Base-by-base conservation (phyloP, 2,113 vertebrate genomes). In the Uropsilus gracilis region DNA sequence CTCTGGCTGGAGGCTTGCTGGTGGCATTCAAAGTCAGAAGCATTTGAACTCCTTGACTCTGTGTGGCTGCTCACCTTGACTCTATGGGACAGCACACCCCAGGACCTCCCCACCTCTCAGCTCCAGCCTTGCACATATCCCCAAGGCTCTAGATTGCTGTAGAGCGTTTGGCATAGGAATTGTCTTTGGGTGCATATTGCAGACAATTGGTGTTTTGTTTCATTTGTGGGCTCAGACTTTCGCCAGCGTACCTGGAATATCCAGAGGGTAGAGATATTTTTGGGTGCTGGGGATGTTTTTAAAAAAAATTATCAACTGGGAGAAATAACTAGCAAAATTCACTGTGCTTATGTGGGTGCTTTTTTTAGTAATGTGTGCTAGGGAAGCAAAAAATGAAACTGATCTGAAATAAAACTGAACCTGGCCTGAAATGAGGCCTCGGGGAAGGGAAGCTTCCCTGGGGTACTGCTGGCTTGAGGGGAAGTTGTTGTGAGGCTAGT, bases 321-420 rank as follows among this genome's bases (percentile, higher is more conserved):
- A 91, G 81, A 96, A 91, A 94, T 86, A 93, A 82, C 81, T 82
- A 24, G 94, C 91, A 92, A 90, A 82, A 69, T 42, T 53, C 73
- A 55, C n/a, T 84, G 44, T 86, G 59, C 91, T 87, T 91, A n/a
- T 92, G 64, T 94, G 86, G 59, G 71, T 50, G n/a, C 92, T 95
- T 91, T 37, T 64, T 91, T 37, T 63, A 66, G 32, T 20, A 76
- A 48, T 73, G 39, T 64, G 68, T 66, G 77, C 18, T 50, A 92
- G 94, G 91, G 92, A 92, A 89, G 37, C 0, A 1, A 93, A 97
- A 97, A 84, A 81, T 68, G 86, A 97, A 95, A 91, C 72, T 88
- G 94, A 83, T 90, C 48, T 71, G 87, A 97, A 95, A 44, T 71
- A 50, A 34, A 81, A 92, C 91, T 2, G 3, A 44, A 0, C 55